Conservation (phyloP, 2,113 vertebrate genomes). For the Peromyscus leucopus region DNA sequence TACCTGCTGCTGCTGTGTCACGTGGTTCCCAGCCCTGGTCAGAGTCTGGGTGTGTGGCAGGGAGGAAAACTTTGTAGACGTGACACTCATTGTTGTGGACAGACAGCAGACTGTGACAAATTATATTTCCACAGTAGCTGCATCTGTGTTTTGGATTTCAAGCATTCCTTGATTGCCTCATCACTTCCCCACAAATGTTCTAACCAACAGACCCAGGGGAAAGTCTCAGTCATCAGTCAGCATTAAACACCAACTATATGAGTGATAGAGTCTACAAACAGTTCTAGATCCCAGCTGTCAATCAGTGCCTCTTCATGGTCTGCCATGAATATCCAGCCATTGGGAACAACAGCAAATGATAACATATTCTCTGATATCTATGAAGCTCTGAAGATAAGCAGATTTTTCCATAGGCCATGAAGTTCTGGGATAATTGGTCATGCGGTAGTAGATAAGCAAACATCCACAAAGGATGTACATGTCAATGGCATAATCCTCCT, state of each 20-base stretch:
- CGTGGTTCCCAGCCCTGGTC: not conserved
- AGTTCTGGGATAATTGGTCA: not conserved
- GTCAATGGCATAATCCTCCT: not conserved
- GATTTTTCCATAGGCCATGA: not conserved
- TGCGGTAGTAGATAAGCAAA: not conserved
- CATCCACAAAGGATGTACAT: not conserved
- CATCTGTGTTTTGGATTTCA: not conserved
- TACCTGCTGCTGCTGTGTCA: not conserved
- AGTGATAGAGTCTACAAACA: not conserved
- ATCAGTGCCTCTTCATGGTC: not conserved
- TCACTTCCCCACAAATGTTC: not conserved
- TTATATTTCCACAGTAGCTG: not conserved
- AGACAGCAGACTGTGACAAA: not conserved
- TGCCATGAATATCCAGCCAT: not conserved
- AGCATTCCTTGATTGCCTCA: not conserved
- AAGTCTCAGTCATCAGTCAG: not conserved
- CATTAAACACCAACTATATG: not conserved
- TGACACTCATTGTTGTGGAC: not conserved
- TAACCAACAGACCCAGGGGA: not conserved
- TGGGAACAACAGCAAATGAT: not conserved
- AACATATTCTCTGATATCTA: not conserved
- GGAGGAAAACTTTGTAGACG: not conserved
- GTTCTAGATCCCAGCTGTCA: not conserved
- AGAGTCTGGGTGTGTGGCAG: not conserved
- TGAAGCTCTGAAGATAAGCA: not conserved